Base-by-base conservation (phyloP, 1,140 invertebrate species). In the Hyphantria cunea region DNA sequence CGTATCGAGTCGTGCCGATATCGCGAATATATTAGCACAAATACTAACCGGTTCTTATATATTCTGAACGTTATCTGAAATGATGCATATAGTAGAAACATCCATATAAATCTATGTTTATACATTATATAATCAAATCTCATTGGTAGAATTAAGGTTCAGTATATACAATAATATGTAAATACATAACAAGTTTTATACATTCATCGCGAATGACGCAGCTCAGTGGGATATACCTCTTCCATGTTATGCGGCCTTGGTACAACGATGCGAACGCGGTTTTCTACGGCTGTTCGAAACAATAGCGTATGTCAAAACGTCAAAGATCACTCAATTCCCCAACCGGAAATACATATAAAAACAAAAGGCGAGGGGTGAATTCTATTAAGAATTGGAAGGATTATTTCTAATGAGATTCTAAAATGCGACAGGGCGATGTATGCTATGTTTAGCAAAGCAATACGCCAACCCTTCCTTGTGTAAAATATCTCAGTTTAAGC, bases 21-120 rank as follows among this genome's bases (percentile, higher is more conserved):
- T 84, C 72, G 84, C 82, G 82, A 87, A 89, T 86, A 86, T 69
- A 84, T 88, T 87, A 73, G 76, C 82, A 68, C 72, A 74, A 69
- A 54, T 60, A 48, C 15, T 32, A 31, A 52, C 48, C 33, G 56
- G 47, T 56, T 62, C 47, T 65, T 65, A 59, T 66, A 44, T 69
- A 64, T 25, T 25, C 37, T n/a, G 15, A 13, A 10, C 15, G 47
- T 32, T 42, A 59, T 39, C 37, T 33, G 10, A 25, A 39, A 48
- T 8, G 10, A 0, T 25, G 14, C 17, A 15, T 15, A 39, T 37
- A 48, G 17, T 45, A 47, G 2, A 10, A 10, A 39, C 7, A 9
- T 1, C 37, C 7, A 0, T 33, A 47, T 10, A 0, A 17, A 10
- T 51, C 14, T 33, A 41, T 64, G 50, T 37, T 56, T 64, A 59